Conservation (phyloP, 1,140 invertebrate genomes). For the Dendrolimus punctatus region DNA sequence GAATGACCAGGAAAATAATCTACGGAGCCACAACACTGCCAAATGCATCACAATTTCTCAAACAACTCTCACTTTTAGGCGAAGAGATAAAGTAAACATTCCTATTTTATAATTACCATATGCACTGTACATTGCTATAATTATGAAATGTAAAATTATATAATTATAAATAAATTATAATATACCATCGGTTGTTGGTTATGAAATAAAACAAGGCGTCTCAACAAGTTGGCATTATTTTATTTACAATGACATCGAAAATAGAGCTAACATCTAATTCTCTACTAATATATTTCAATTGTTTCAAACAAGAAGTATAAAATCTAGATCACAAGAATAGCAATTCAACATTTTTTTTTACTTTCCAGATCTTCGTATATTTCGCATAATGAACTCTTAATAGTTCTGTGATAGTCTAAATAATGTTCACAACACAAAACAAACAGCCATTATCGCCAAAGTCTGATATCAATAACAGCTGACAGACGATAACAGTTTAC, state of each 20-base stretch:
- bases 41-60: constrained; percentile 93
- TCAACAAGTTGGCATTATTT: constrained; percentile 71
- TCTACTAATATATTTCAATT: constrained; percentile 68
- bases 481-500: no score
- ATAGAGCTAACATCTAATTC: constrained; percentile 70
- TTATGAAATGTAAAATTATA: constrained; percentile 16
- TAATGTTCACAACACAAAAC: constrained; percentile 37
- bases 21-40: constrained; percentile 96
- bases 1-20: constrained; percentile 85
- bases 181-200: constrained; percentile 15
- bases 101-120: constrained; percentile 17
- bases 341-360: constrained; percentile 59
- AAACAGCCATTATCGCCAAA: neutral
- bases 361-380: constrained; percentile 12
- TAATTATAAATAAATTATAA: constrained; percentile 17
- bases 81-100: constrained; percentile 78
- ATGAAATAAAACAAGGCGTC: constrained; percentile 45
- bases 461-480: no score
- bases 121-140: constrained; percentile 12
- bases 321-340: constrained; percentile 71
- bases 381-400: no score
- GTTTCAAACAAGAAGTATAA: constrained; percentile 71
- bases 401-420: constrained; percentile 23
- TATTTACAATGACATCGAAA: constrained; percentile 73
- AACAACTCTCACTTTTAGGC: constrained; percentile 86